Evolutionary conservation across 2,113 vertebrate species (phyloP).

Genomic region (Panthera uncia): DNA sequence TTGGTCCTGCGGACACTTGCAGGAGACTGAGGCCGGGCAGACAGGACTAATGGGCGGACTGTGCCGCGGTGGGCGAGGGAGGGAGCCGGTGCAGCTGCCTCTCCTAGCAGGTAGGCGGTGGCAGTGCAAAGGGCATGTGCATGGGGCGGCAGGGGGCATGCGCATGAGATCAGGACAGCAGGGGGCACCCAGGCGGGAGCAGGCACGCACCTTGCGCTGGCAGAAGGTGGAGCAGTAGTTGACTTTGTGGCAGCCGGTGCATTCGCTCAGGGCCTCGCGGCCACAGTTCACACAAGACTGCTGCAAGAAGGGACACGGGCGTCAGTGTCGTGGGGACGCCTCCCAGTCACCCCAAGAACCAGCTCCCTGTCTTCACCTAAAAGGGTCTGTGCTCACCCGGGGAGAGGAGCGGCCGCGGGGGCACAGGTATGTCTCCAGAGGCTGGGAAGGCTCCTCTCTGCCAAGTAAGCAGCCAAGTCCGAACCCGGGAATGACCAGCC

Average conservation of each 20-base stretch:
- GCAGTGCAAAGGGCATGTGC: no score
- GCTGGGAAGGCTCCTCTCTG: not conserved
- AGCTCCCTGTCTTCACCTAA: not conserved
- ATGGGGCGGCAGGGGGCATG: not conserved
- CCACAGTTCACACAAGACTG: conserved; percentile 97
- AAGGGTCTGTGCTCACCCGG: not conserved
- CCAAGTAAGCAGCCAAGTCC: not conserved
- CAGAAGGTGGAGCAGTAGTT: conserved; percentile 99
- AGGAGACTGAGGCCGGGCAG: not conserved
- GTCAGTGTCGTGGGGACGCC: not conserved
- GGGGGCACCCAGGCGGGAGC: accelerated
- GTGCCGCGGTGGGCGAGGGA: not conserved
- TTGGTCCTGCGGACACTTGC: accelerated
- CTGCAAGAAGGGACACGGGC: conserved; percentile 80
- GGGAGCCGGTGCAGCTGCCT: not conserved
- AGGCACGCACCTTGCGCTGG: conserved; percentile 91
- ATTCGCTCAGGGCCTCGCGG: conserved; percentile 94
- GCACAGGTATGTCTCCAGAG: no score
- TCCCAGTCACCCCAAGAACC: not conserved
- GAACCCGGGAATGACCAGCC: no score
- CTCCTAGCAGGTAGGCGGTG: no score
- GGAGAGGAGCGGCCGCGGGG: no score
- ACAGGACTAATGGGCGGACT: not conserved
- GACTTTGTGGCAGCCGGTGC: conserved; percentile 97
- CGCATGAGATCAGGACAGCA: not conserved